A percentile compares a stretch with the other conserved stretches of the same genome.
phyloP scores from a whole-genome alignment of 2,888 invertebrate genomes.

The Nycteola revayana region DNA sequence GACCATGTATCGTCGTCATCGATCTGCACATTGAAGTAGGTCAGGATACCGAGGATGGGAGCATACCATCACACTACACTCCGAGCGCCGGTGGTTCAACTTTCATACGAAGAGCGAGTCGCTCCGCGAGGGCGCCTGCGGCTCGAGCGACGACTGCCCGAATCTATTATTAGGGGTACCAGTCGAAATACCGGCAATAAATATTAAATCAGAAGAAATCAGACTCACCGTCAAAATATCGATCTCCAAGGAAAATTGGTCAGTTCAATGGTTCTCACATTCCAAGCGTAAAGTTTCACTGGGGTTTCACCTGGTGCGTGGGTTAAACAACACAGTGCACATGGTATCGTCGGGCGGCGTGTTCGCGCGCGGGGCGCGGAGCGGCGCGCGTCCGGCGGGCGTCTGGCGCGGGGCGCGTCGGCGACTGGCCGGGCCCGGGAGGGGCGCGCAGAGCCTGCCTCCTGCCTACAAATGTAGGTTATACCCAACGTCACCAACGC shows the following conservation, averaged over 20 bases:
- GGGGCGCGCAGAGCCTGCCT: slow-evolving; percentile 60
- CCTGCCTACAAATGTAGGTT: too few species aligned
- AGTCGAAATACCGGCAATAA: slow-evolving; percentile 51
- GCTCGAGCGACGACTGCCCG: slow-evolving; percentile 18
- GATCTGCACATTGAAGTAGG: slow-evolving; percentile 40
- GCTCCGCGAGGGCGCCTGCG: background rate
- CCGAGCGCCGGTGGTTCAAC: slow-evolving; percentile 23
- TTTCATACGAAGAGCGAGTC: slow-evolving; percentile 8
- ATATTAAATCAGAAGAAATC: slow-evolving; percentile 52
- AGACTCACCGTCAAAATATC: slow-evolving; percentile 58
- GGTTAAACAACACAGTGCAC: slow-evolving; percentile 49
- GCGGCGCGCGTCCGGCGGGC: slow-evolving; percentile 41
- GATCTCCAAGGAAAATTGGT: slow-evolving; percentile 45
- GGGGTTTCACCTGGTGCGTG: slow-evolving; percentile 55
- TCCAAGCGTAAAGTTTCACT: slow-evolving; percentile 54
- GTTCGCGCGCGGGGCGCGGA: slow-evolving; percentile 30
- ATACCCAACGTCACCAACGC: slow-evolving; percentile 68
- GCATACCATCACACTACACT: slow-evolving; percentile 10
- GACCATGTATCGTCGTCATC: slow-evolving; percentile 23
- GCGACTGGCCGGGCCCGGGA: slow-evolving; percentile 48
- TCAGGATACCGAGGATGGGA: slow-evolving; percentile 33
- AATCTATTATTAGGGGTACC: slow-evolving; percentile 44
- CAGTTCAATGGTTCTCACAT: slow-evolving; percentile 62
- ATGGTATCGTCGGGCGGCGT: slow-evolving; percentile 39
- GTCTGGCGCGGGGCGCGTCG: slow-evolving; percentile 61